phyloP scores from a whole-genome alignment of 2,797 vertebrate genomes.

The Echeneis naucrates region DNA sequence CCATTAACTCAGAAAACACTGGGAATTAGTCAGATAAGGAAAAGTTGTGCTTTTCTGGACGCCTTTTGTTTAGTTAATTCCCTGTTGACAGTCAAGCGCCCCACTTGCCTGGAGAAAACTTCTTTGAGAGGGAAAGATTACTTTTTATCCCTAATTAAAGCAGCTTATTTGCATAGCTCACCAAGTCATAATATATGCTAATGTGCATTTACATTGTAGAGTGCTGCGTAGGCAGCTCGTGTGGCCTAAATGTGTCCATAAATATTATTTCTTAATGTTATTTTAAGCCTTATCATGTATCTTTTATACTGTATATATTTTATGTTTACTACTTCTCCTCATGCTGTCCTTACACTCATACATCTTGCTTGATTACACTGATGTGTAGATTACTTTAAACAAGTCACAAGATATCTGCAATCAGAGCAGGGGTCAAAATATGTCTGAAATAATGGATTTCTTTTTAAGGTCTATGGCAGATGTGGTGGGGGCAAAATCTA shows the following conservation, averaged over 20 bases:
- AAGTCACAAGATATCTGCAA: conserved; percentile 48
- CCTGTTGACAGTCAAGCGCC: conserved; percentile 83
- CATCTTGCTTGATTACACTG: conserved; percentile 53
- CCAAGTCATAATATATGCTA: conserved; percentile 88
- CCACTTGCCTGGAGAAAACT: conserved; percentile 75
- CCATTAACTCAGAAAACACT: conserved; percentile 81
- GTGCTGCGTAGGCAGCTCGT: conserved; percentile 77
- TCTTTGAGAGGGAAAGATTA: conserved; percentile 80
- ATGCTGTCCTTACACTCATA: conserved; percentile 28
- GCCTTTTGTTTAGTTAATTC: conserved; percentile 87
- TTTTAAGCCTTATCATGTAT: conserved; percentile 68
- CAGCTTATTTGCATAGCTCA: conserved; percentile 85
- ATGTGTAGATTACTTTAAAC: conserved; percentile 52
- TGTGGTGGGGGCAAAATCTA: conserved; percentile 42
- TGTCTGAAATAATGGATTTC: conserved; percentile 35
- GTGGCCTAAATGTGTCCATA: conserved; percentile 87
- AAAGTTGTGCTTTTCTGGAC: conserved; percentile 77
- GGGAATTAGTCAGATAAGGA: conserved; percentile 79
- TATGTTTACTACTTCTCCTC: conserved; percentile 46
- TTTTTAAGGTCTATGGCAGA: conserved; percentile 42
- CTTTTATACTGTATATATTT: conserved; percentile 35
- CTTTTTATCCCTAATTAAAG: conserved; percentile 87
- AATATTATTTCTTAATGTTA: conserved; percentile 72
- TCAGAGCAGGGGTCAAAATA: conserved; percentile 47
- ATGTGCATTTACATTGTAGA: conserved; percentile 84